A percentile compares a stretch with the other conserved stretches of the same genome.
phyloP scores from a whole-genome alignment of 2,888 invertebrate species.

The Epinotia demarniana region DNA sequence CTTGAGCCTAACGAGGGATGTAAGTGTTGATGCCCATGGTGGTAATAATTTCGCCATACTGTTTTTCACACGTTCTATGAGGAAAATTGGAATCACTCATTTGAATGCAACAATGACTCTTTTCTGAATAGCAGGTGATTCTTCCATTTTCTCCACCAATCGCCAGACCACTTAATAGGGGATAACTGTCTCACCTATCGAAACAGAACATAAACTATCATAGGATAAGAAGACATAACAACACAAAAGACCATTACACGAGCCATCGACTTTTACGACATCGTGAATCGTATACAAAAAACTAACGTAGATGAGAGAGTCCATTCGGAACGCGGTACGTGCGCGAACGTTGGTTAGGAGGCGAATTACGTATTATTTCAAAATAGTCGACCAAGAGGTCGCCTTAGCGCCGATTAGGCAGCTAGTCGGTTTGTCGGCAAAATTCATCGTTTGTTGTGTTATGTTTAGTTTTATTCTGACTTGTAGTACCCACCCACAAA shows the following conservation, averaged over 20 bases:
- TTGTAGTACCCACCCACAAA: too few relatives aligned
- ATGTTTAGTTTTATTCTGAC: too few relatives aligned
- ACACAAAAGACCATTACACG: background rate
- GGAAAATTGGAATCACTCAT: too few relatives aligned
- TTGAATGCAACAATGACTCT: too few relatives aligned
- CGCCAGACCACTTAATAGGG: background rate
- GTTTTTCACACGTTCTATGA: too few relatives aligned
- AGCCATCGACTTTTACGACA: constrained; percentile 23
- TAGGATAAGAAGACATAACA: background rate
- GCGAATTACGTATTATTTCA: background rate
- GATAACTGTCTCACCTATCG: background rate
- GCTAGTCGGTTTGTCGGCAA: too few relatives aligned
- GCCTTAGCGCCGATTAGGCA: too few relatives aligned
- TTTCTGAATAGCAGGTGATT: background rate
- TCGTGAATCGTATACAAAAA: constrained; percentile 26
- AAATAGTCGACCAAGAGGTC: too few relatives aligned
- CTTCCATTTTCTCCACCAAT: background rate
- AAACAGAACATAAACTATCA: background rate
- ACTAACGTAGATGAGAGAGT: constrained; percentile 13
- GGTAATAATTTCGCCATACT: too few relatives aligned
- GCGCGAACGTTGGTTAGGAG: background rate
- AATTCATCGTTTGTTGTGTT: too few relatives aligned
- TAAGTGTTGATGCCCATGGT: too few relatives aligned
- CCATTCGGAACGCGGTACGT: background rate
- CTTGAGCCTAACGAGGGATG: too few relatives aligned